These are phyloP conservation scores for Coilia nasus DNA, from an alignment of 2,797 vertebrate genomes.

Conservation along the genomic window DNA sequence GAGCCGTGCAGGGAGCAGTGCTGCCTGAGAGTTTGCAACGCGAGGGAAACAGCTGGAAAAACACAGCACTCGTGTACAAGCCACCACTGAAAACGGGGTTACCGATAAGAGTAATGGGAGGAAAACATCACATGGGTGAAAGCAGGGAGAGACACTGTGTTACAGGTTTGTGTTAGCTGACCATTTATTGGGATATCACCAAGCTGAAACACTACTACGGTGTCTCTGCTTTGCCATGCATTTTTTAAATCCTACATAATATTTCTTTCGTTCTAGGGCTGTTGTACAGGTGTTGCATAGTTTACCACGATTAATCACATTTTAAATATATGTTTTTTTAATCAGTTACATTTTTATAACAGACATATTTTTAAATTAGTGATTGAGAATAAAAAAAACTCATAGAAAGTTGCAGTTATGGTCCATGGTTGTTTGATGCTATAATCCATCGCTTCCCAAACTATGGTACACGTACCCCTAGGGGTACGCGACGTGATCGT, in stretches of 20 bases:
- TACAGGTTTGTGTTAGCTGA: not conserved
- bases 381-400: no score
- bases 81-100: constrained; percentile 13
- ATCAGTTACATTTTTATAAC: no score
- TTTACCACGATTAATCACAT: no score
- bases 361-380: no score
- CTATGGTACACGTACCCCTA: no score
- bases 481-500: no score
- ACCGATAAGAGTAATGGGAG: constrained; percentile 9
- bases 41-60: constrained; percentile 24
- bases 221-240: not conserved
- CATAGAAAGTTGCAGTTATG: no score
- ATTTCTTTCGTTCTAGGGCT: not conserved
- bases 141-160: constrained; percentile 10
- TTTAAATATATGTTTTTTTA: no score
- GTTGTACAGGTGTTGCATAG: no score
- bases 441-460: no score
- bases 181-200: not conserved
- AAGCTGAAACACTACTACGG: not conserved
- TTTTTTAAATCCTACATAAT: not conserved
- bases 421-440: no score
- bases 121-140: not conserved
- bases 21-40: not conserved
- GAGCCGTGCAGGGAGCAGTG: not conserved
- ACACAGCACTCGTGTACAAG: not conserved